Conservation (phyloP, 2,113 vertebrate species). For the Myotis davidii region DNA sequence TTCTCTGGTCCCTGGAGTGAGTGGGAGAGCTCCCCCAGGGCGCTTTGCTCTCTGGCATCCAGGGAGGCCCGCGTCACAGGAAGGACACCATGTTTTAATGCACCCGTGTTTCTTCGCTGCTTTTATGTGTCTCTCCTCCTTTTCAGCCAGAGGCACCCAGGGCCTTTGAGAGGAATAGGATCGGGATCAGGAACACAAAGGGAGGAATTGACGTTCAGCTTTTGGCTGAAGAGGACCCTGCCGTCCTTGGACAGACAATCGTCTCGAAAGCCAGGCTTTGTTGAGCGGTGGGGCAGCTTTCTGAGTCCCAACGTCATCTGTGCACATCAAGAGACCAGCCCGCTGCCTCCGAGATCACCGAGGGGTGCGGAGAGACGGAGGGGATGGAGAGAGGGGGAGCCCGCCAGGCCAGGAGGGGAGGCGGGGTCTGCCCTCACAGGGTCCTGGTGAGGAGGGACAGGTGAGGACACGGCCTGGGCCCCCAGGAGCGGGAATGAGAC, state of each 20-base stretch:
- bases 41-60: background rate
- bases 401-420: background rate
- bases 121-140: conserved; percentile 39
- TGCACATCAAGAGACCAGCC: conserved; percentile 66
- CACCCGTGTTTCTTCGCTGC: conserved; percentile 11
- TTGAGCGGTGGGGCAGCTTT: conserved; percentile 21
- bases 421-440: background rate
- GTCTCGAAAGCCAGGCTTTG: conserved; percentile 71
- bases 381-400: background rate
- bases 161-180: conserved; percentile 37
- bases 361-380: background rate
- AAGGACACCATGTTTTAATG: background rate
- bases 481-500: background rate
- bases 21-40: too few relatives aligned
- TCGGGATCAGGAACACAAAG: conserved; percentile 27
- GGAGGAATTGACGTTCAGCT: conserved; percentile 65
- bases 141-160: conserved; percentile 46
- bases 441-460: background rate
- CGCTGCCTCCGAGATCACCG: conserved; percentile 34
- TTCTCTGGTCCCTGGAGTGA: background rate
- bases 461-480: background rate
- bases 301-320: conserved; percentile 44
- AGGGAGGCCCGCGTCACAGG: background rate
- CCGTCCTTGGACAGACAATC: conserved; percentile 59
- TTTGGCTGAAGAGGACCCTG: conserved; percentile 54